phyloP scores from a whole-genome alignment of 2,113 vertebrate genomes.

The Catharus fuscescens region DNA sequence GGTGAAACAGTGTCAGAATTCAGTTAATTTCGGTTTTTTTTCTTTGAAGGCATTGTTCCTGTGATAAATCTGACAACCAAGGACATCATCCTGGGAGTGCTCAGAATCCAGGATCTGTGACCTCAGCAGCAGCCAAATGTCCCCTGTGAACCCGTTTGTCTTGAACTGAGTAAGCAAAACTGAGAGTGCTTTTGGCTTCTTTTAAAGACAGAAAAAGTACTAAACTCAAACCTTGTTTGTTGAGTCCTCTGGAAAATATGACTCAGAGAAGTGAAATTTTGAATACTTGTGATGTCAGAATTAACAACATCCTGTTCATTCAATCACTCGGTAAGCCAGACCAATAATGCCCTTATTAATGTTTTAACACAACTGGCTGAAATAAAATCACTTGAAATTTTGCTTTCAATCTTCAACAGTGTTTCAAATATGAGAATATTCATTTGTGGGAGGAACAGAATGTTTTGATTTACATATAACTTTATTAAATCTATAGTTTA shows the following conservation, averaged over 20 bases:
- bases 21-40: neutral
- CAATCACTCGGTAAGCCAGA: neutral
- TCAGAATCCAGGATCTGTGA: neutral
- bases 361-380: too few species aligned
- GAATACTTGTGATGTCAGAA: neutral
- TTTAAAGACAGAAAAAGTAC: neutral
- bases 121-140: neutral
- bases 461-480: neutral
- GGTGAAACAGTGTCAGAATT: neutral
- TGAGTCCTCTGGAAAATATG: neutral
- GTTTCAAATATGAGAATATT: neutral
- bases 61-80: too few species aligned
- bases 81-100: too few species aligned
- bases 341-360: too few species aligned
- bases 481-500: neutral
- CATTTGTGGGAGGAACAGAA: neutral
- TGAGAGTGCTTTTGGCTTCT: neutral
- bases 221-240: neutral
- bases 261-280: neutral
- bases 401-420: neutral
- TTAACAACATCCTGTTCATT: neutral
- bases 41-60: neutral
- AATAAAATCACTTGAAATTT: neutral
- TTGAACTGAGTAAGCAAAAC: neutral
- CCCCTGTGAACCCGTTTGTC: too few species aligned